A percentile compares a stretch with the other conserved stretches of the same genome.
phyloP scores from a whole-genome alignment of 1,140 invertebrate genomes.

The Yoshiicerus persimilis region DNA sequence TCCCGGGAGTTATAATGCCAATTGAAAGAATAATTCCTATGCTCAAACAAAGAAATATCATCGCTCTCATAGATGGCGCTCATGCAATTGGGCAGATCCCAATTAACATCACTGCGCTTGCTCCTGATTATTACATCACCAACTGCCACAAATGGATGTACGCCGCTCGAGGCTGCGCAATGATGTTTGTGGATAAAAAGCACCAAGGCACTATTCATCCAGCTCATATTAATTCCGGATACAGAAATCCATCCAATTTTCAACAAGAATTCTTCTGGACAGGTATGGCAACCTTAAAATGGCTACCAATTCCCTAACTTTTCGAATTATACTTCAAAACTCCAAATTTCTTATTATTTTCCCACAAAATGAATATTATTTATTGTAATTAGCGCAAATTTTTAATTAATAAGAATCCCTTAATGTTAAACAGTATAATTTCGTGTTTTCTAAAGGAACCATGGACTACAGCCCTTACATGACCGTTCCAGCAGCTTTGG shows the following conservation, averaged over 20 bases:
- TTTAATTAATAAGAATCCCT: not conserved
- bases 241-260: not conserved
- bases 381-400: not conserved
- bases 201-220: slow-evolving; percentile 29
- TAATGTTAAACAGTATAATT: not conserved
- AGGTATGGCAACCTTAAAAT: not conserved
- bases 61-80: slow-evolving; percentile 37
- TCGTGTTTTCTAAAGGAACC: not conserved
- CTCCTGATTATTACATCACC: slow-evolving; percentile 37
- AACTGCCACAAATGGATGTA: slow-evolving; percentile 40
- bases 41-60: slow-evolving; percentile 16
- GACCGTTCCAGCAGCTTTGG: slow-evolving; percentile 31
- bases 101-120: not conserved
- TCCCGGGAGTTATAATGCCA: slow-evolving; percentile 17
- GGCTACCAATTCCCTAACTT: not conserved
- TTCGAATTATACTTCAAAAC: not conserved
- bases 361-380: not conserved
- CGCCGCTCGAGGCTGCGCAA: not conserved
- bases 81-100: slow-evolving; percentile 40
- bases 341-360: not conserved
- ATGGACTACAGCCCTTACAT: slow-evolving; percentile 39
- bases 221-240: not conserved
- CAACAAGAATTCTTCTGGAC: slow-evolving; percentile 42
- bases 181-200: slow-evolving; percentile 32
- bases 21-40: slow-evolving; percentile 35